Evolutionary conservation across 2,888 invertebrate species (phyloP).

Genomic region (Hecatera dysodea): DNA sequence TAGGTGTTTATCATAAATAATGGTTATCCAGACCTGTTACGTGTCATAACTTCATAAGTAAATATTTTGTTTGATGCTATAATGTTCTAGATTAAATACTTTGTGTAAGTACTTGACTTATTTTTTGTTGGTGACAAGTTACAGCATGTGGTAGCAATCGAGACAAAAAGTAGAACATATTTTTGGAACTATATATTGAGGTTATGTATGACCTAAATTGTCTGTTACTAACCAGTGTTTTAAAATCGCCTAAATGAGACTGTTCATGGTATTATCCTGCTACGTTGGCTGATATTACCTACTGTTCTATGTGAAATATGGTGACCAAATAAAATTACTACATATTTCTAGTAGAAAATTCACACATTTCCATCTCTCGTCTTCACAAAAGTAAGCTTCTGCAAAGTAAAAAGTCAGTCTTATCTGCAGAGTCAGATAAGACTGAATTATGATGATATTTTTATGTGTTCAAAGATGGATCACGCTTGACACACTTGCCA

Average conservation of each 20-base stretch:
- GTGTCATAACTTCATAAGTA: constrained; percentile 34
- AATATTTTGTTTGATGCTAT: constrained; percentile 49
- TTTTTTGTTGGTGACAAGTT: constrained; percentile 26
- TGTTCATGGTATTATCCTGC: neutral
- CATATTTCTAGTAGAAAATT: no score
- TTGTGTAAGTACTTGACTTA: constrained; percentile 53
- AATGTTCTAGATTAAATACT: constrained; percentile 12
- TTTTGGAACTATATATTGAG: constrained; percentile 18
- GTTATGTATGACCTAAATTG: constrained; percentile 17
- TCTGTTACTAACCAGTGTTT: neutral
- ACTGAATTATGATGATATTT: no score
- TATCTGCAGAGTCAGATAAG: no score
- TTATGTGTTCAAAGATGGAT: no score
- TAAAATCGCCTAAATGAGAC: neutral
- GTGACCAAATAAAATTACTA: neutral
- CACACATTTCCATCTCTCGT: neutral
- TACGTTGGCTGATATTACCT: neutral
- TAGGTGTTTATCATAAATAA: constrained; percentile 61
- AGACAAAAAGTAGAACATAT: constrained; percentile 14
- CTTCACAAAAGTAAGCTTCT: neutral
- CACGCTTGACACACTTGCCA: no score
- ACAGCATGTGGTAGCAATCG: constrained; percentile 50
- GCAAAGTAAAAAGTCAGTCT: no score
- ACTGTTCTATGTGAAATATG: neutral
- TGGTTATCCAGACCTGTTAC: constrained; percentile 37